Conservation (phyloP, 2,113 vertebrate genomes). For the Carettochelys insculpta region DNA sequence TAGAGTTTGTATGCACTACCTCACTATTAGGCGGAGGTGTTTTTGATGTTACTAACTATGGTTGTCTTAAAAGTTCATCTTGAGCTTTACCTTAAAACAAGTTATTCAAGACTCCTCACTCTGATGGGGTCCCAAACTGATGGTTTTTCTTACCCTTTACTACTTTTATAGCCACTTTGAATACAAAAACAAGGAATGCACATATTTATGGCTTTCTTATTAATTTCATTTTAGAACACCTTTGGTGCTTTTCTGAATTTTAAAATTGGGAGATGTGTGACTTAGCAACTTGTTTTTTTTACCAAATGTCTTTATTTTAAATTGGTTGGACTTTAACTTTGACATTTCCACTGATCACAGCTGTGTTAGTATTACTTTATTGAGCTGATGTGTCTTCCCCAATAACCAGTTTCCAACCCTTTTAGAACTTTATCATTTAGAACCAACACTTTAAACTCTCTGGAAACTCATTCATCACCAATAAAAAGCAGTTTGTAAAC, state of each 20-base stretch:
- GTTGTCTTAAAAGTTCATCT: neutral
- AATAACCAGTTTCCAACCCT: neutral
- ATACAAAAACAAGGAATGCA: neutral
- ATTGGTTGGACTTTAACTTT: neutral
- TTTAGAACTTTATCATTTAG: neutral
- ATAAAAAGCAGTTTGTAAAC: no score
- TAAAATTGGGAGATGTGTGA: neutral
- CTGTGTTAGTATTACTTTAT: accelerated
- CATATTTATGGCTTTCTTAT: neutral
- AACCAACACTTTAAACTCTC: neutral
- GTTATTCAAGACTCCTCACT: neutral
- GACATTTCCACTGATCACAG: neutral
- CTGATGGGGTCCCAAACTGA: neutral
- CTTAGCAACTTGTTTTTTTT: neutral
- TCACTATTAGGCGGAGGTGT: accelerated
- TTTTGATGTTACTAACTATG: neutral
- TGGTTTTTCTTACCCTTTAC: neutral
- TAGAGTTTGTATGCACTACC: neutral
- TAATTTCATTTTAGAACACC: neutral
- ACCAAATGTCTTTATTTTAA: accelerated
- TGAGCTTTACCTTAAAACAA: neutral
- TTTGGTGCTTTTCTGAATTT: neutral
- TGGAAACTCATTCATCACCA: neutral
- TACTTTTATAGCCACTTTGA: neutral
- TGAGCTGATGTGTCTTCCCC: neutral